Evolutionary conservation across 2,888 invertebrate genomes (phyloP).

Genomic region (Spodoptera picta): DNA sequence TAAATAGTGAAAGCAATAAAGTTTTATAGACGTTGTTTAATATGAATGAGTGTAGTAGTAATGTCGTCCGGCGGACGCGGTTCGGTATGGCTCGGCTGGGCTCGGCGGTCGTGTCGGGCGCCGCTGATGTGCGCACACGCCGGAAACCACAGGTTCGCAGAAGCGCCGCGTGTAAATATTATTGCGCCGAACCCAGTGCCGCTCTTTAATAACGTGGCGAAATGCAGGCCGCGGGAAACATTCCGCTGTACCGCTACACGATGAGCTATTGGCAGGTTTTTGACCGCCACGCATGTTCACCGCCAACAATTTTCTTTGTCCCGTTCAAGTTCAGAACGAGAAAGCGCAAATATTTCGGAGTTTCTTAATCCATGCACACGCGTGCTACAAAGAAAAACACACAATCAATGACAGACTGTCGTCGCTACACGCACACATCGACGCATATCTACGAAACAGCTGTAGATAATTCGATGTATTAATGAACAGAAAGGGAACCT

Average conservation of each 20-base stretch:
- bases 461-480: conserved; percentile 40
- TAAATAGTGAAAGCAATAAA: conserved; percentile 54
- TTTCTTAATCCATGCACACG: conserved; percentile 10
- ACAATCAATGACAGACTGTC: too few species aligned
- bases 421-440: conserved; percentile 1
- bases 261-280: conserved; percentile 70
- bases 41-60: conserved; percentile 52
- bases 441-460: conserved; percentile 21
- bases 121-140: conserved; percentile 58
- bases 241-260: conserved; percentile 71
- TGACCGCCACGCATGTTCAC: conserved; percentile 59
- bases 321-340: conserved; percentile 57
- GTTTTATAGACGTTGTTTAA: conserved; percentile 58
- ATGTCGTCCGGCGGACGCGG: conserved; percentile 60
- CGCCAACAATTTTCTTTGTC: conserved; percentile 67
- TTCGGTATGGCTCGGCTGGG: conserved; percentile 48
- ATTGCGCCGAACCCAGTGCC: conserved; percentile 65
- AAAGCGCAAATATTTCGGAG: conserved; percentile 45
- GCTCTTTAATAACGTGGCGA: conserved; percentile 64
- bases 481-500: conserved; percentile 53
- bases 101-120: conserved; percentile 41
- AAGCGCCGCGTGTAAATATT: conserved; percentile 76
- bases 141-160: conserved; percentile 80
- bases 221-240: conserved; percentile 65
- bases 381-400: conserved; percentile 7